Percentiles rank a stretch among this genome's conserved stretches.
phyloP scores from a whole-genome alignment of 2,888 invertebrate species.

The Drosophila heteroneura region DNA sequence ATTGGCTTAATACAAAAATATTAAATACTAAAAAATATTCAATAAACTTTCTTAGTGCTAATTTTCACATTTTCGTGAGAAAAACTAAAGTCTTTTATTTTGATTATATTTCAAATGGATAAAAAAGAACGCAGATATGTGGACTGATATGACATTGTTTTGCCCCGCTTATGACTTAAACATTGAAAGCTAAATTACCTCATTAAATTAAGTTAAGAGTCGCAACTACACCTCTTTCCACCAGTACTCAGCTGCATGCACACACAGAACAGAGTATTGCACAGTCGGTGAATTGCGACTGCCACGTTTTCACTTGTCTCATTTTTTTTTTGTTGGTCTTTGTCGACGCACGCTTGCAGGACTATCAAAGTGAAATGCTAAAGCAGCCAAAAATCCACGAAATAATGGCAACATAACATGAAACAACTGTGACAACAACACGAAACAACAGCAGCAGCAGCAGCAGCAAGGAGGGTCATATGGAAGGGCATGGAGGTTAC shows the following conservation, averaged over 20 bases:
- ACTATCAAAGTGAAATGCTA: slow-evolving; percentile 82
- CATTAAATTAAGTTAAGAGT: neutral
- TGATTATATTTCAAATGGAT: neutral
- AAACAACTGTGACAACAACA: slow-evolving; percentile 81
- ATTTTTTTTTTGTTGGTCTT: slow-evolving; percentile 2
- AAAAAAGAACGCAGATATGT: too few relatives aligned
- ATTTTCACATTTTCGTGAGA: neutral
- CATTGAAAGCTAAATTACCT: rapidly evolving
- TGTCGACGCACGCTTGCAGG: slow-evolving; percentile 40
- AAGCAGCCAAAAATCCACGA: slow-evolving; percentile 82
- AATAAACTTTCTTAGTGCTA: neutral
- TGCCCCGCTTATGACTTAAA: rapidly evolving
- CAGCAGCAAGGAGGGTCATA: neutral
- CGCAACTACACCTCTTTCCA: neutral
- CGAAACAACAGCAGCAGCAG: neutral
- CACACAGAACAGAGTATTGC: neutral
- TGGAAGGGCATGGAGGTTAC: neutral
- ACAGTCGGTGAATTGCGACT: neutral
- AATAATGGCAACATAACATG: slow-evolving; percentile 82
- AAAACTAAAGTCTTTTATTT: neutral
- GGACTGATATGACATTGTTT: neutral
- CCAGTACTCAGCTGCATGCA: neutral
- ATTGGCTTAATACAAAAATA: neutral
- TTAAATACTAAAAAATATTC: neutral
- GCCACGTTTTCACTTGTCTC: neutral